Percentiles rank a stretch among this genome's conserved stretches.
These are phyloP conservation scores for Drosophila demipolita DNA, from an alignment of 2,888 invertebrate species.

Conservation along the genomic window DNA sequence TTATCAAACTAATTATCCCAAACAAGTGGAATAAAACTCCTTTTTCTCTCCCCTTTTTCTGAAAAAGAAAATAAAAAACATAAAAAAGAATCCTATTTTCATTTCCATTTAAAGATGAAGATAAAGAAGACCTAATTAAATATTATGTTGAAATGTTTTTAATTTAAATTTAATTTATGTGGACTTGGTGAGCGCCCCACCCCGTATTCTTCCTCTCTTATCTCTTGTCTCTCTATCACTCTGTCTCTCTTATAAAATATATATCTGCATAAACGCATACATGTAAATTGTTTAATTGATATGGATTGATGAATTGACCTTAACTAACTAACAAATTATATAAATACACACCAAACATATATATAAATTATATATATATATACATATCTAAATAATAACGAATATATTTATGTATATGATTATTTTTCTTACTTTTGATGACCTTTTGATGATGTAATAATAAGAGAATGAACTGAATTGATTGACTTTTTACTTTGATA, in stretches of 20 bases:
- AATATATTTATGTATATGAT: constrained; percentile 72
- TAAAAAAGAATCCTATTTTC: background rate
- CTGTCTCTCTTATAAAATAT: constrained; percentile 43
- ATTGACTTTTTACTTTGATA: constrained; percentile 75
- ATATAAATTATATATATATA: constrained; percentile 28
- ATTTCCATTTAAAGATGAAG: background rate
- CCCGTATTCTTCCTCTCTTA: constrained; percentile 60
- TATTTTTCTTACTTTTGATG: constrained; percentile 72
- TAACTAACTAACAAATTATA: constrained; percentile 33
- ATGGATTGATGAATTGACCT: constrained; percentile 77
- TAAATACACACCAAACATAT: constrained; percentile 19
- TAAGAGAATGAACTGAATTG: constrained; percentile 77
- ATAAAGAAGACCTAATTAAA: background rate
- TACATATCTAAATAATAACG: constrained; percentile 51
- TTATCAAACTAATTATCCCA: constrained; percentile 44
- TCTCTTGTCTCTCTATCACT: constrained; percentile 50
- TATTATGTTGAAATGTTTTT: constrained; percentile 6
- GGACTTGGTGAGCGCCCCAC: constrained; percentile 74
- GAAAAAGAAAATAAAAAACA: background rate
- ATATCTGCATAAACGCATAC: constrained; percentile 66
- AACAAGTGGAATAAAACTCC: constrained; percentile 3
- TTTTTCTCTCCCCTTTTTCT: background rate
- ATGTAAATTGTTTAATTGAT: constrained; percentile 78
- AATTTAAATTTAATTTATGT: constrained; percentile 61
- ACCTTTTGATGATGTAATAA: constrained; percentile 76